phyloP scores from a whole-genome alignment of 2,113 vertebrate genomes.

The Bufo gargarizans region DNA sequence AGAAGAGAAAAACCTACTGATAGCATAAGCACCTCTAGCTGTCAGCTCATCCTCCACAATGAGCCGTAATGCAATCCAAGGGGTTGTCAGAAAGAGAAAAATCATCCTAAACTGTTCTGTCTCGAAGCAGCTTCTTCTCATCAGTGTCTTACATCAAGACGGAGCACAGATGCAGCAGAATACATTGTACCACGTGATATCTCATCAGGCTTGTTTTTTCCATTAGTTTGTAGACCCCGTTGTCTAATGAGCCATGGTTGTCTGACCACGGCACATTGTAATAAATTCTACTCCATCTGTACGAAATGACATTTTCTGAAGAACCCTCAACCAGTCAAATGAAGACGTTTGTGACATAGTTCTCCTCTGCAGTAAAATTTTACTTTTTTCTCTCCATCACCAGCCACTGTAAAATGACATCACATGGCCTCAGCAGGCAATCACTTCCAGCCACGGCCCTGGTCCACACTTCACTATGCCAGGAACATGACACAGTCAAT shows the following conservation, averaged over 20 bases:
- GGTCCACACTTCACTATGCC: too few relatives aligned
- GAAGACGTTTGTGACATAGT: too few relatives aligned
- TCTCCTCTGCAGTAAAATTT: too few relatives aligned
- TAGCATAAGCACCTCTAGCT: neutral
- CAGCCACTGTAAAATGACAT: too few relatives aligned
- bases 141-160: neutral
- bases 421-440: too few relatives aligned
- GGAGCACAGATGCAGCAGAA: neutral
- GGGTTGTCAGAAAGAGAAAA: conserved; percentile 10
- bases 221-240: too few relatives aligned
- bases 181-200: neutral
- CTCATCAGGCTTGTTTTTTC: neutral
- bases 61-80: neutral
- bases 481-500: too few relatives aligned
- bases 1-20: neutral
- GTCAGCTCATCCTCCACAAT: neutral
- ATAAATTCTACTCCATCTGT: neutral
- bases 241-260: too few relatives aligned
- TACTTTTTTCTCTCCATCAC: too few relatives aligned
- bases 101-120: neutral
- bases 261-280: neutral
- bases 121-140: neutral
- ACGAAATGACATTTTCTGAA: neutral
- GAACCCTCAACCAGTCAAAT: too few relatives aligned
- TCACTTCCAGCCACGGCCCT: too few relatives aligned